Percentiles rank a stretch among this genome's conserved stretches.
These are phyloP conservation scores for Scolopax mira DNA, from an alignment of 2,113 vertebrate species.

Conservation along the genomic window DNA sequence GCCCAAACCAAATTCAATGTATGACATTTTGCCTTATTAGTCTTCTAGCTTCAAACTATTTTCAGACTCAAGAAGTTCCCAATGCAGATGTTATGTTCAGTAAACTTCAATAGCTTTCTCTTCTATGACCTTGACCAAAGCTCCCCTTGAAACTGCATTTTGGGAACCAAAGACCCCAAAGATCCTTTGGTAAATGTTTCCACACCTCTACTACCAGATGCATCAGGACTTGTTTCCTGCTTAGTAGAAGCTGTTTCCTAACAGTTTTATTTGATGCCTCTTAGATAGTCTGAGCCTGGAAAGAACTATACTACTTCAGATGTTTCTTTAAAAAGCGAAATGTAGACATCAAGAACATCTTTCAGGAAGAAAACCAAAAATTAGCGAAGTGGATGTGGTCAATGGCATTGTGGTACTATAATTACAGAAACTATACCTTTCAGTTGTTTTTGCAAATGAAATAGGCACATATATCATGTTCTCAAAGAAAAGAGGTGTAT, in stretches of 20 bases:
- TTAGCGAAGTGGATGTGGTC: background rate
- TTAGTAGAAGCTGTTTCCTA: background rate
- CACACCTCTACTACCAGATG: background rate
- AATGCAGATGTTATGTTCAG: background rate
- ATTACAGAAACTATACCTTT: background rate
- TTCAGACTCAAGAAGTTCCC: background rate
- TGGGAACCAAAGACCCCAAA: background rate
- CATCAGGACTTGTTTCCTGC: background rate
- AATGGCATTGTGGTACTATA: background rate
- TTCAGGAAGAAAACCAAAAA: background rate
- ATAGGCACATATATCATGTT: background rate
- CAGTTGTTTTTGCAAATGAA: background rate
- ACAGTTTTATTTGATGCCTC: background rate
- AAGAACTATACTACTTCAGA: background rate
- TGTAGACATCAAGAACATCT: rapidly evolving
- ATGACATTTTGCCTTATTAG: background rate
- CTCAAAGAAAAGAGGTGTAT: background rate
- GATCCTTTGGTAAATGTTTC: background rate
- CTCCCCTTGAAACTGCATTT: background rate
- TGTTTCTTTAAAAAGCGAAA: background rate
- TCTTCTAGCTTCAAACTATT: background rate
- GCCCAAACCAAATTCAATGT: background rate
- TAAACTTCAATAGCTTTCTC: background rate
- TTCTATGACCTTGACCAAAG: background rate
- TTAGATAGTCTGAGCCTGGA: background rate